Evolutionary conservation across 2,797 vertebrate species (phyloP), one percentile per base, ranked within the genome.

Genomic region (Oryzias sinensis): DNA sequence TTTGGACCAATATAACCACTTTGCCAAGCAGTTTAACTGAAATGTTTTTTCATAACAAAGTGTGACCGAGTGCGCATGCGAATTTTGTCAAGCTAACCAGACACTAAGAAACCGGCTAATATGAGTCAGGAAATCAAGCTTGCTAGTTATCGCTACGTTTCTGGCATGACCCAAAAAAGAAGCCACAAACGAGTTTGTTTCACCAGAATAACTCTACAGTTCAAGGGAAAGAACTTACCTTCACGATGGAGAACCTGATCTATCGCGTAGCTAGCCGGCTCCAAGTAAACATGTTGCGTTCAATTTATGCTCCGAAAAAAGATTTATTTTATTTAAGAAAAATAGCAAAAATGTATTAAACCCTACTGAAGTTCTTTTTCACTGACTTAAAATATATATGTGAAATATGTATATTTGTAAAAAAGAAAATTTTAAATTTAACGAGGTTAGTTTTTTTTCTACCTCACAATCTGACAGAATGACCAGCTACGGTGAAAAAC

Each of bases 211-310:
- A 46, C 25, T 3, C 0, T 15, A 0, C 14, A 5, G 1, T 17
- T 0, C 46, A 27, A 17, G 17, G 0, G 4, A n/a, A 62, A 56
- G 53, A 18, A 41, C 67, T 78, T 53, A 84, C 87, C 77, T 84
- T 65, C 17, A 74, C 18, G 60, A 60, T 68, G 59, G 45, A 43
- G 20, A 49, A 16, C 62, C 49, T 70, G 24, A 45, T 54, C 27
- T 47, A 2, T 46, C 27, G 15, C 13, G 18, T 11, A 44, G 56
- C 22, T 71, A 48, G 43, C 76, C 73, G 63, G 61, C 70, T 78
- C 64, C 78, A 77, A 18, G 5, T 37, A 68, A 41, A 59, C 46
- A 86, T 3, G 9, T 13, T 11, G 9, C 33, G 33, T 37, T 37
- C 33, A 37, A 3, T 11, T 11, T 37, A 9, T 11, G 11, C 33